These are phyloP conservation scores for Cheirogaleus medius DNA, from an alignment of 2,113 vertebrate genomes.

Conservation along the genomic window DNA sequence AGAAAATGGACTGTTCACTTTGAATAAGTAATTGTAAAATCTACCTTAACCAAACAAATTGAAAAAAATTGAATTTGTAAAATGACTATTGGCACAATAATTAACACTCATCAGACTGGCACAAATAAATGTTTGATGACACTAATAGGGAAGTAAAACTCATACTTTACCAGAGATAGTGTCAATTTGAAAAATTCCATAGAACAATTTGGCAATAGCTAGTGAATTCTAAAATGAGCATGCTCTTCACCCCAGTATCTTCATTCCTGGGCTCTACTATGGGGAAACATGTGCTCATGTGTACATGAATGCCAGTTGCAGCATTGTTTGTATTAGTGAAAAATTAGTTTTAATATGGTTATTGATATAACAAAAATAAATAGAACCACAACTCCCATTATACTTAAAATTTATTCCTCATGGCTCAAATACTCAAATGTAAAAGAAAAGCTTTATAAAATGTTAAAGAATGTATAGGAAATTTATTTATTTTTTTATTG, in stretches of 20 bases:
- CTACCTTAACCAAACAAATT: neutral
- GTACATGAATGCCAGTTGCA: rapidly evolving
- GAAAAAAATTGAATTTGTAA: neutral
- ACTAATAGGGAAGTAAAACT: neutral
- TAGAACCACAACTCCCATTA: neutral
- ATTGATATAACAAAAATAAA: neutral
- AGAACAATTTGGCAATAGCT: neutral
- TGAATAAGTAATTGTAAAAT: neutral
- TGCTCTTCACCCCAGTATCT: neutral
- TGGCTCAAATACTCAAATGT: neutral
- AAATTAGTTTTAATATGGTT: neutral
- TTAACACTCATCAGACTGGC: neutral
- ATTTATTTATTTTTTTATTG: neutral
- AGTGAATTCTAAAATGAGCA: neutral
- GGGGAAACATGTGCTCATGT: neutral
- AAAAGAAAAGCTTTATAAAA: neutral
- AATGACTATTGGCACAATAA: neutral
- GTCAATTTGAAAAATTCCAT: neutral
- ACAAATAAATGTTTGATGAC: neutral
- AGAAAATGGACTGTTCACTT: neutral
- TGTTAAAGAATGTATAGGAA: neutral
- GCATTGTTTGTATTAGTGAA: neutral
- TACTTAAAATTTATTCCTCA: neutral
- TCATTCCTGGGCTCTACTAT: neutral
- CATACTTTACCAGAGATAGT: neutral